Evolutionary conservation across 2,113 vertebrate genomes (phyloP), one percentile per base, ranked within the genome.

Genomic region (Mohoua ochrocephala): DNA sequence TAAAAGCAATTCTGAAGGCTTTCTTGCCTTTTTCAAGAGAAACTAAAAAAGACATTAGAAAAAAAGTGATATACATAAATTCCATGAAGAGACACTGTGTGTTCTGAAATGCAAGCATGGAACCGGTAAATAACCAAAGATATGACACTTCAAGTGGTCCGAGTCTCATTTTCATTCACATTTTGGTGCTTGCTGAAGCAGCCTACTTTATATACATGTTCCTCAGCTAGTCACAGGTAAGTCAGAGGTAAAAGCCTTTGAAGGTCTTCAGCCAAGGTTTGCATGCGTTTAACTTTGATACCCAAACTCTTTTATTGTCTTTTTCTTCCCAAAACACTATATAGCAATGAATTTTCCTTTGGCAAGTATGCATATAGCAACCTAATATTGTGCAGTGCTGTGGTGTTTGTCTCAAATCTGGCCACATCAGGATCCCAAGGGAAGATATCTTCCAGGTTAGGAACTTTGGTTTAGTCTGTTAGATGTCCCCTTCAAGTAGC

Each of bases 381-480:
- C 13, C 9, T 50, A 63, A 26, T 7, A 31, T 6, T 59, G 24
- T 53, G 7, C 18, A 45, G 10, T 23, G 15, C 6, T 26, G 71
- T 59, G 20, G 8, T 54, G 24, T 68, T 39, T 70, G 1, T 75
- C 39, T 68, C 6, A 20, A n/a, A 10, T 52, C 19, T 47, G 49
- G 16, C 18, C 10, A 44, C 0, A 0, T 10, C 28, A 35, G 22
- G 37, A 69, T 64, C 33, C 4, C 7, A 22, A 85, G 56, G 33
- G 56, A 53, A 41, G 15, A 37, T 41, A 20, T 5, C 7, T 73
- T 47, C 47, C 37, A 74, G 1, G 2, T 59, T 59, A 75, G 4
- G 10, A 70, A 15, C 26, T 61, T 79, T 0, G 0, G 15, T 89
- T 83, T 53, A 77, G 8, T 45, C 39, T 42, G 11, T 31, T 78